Percentiles rank a stretch among this genome's conserved stretches.
Conservation (phyloP, 2,797 vertebrate species). For the Poecilia picta region DNA sequence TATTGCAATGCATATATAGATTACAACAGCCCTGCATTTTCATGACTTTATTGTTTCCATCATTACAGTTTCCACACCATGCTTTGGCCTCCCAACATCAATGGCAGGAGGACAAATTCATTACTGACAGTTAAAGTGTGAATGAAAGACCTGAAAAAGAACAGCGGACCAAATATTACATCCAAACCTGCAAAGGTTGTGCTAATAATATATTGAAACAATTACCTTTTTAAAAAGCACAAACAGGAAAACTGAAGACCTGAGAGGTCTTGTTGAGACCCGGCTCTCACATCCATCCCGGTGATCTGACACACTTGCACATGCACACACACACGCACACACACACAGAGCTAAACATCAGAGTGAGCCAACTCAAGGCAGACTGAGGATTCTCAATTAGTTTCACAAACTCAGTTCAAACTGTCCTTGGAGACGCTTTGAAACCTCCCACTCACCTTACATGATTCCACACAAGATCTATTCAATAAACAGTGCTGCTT, state of each 20-base stretch:
- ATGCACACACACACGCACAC: not conserved
- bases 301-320: not conserved
- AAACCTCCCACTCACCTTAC: constrained; percentile 4
- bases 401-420: not conserved
- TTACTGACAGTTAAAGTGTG: not conserved
- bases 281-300: not conserved
- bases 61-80: not conserved
- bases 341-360: not conserved
- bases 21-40: not conserved
- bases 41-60: not conserved
- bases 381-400: constrained; percentile 1
- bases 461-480: not conserved
- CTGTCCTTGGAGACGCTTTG: not conserved
- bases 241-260: not conserved
- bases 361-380: not conserved
- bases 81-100: not conserved
- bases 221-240: not conserved
- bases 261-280: not conserved
- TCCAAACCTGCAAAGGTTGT: not conserved
- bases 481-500: not conserved
- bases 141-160: not conserved
- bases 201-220: not conserved
- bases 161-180: not conserved
- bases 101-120: not conserved
- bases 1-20: not conserved